Base-by-base conservation (phyloP, 2,888 invertebrate genomes). In the Macaria notata region DNA sequence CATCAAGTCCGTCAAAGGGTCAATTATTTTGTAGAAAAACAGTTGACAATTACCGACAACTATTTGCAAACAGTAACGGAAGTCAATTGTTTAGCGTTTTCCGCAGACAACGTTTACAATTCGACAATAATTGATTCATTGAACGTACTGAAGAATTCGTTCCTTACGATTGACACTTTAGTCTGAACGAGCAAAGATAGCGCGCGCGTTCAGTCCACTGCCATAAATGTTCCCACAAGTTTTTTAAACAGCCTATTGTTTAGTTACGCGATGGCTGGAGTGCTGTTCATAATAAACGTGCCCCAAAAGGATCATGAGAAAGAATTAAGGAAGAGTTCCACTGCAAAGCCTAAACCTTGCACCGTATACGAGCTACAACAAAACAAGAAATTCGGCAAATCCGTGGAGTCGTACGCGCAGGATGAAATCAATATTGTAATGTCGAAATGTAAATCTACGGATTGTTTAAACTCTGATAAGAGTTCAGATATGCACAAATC, bases 251-350 rank as follows among this genome's bases (percentile, higher is more conserved):
- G n/a, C 36, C 38, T n/a, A 41, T 53, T 50, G 48, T 50, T 51
- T 30, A 29, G 38, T 5, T 6, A 31, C 42, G 47, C 39, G 51
- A 93, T 93, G 93, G 82, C 93, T 7, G 93, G 93, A 38, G 92
- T 93, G n/a, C 75, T 93, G 43, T 92, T 94, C 64, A 85, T 93
- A 38, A 88, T 94, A 9, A 92, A 88, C 63, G 88, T 94, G 29
- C 94, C 94, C 4, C 89, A 88, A 31, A 91, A 88, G 56, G 84
- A 83, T 54, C 79, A 92, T 65, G 93, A 94, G 75, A 73, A 78
- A 44, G 76, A 76, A 58, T 63, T 81, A 56, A 73, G 70, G 59
- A 70, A 70, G 52, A 76, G 74, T 51, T 62, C 56, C n/a, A 59
- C 46, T 8, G 71, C 33, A 68, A 67, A 5, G 65, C 62, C 9